Evolutionary conservation across 2,888 invertebrate species (phyloP).

Genomic region (Cristatella mucedo): DNA sequence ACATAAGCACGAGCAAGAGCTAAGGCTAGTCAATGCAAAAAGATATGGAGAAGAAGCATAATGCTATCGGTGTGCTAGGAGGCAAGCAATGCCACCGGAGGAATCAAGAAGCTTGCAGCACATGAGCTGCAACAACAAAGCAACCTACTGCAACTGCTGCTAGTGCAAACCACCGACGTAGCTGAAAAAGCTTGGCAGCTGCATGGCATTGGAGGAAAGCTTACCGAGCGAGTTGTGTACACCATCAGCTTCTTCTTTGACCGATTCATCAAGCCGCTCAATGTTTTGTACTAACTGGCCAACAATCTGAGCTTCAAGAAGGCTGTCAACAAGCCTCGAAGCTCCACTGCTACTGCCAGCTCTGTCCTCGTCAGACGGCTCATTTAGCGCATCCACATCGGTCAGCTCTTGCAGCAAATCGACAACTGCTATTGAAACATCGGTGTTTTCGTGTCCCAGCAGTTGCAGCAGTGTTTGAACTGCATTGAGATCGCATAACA

Average conservation of each 20-base stretch:
- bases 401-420: slow-evolving; percentile 64
- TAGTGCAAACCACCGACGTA: neutral
- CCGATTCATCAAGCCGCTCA: slow-evolving; percentile 73
- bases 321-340: slow-evolving; percentile 64
- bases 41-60: neutral
- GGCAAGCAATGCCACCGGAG: neutral
- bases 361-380: slow-evolving; percentile 79
- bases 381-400: slow-evolving; percentile 85
- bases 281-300: slow-evolving; percentile 80
- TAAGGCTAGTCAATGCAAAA: neutral
- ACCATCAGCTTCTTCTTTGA: slow-evolving; percentile 86
- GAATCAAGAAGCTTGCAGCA: neutral
- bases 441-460: slow-evolving; percentile 81
- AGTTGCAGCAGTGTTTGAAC: slow-evolving; percentile 78
- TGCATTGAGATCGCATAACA: slow-evolving; percentile 72
- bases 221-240: slow-evolving; percentile 78
- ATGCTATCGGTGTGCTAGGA: neutral
- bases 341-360: too few relatives aligned
- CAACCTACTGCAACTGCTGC: neutral
- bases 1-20: neutral
- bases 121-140: neutral
- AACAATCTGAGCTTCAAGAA: slow-evolving; percentile 75
- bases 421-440: slow-evolving; percentile 62
- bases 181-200: neutral
- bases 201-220: neutral